Conservation (phyloP, 2,797 vertebrate species). For the Micrastur ruficollis region DNA sequence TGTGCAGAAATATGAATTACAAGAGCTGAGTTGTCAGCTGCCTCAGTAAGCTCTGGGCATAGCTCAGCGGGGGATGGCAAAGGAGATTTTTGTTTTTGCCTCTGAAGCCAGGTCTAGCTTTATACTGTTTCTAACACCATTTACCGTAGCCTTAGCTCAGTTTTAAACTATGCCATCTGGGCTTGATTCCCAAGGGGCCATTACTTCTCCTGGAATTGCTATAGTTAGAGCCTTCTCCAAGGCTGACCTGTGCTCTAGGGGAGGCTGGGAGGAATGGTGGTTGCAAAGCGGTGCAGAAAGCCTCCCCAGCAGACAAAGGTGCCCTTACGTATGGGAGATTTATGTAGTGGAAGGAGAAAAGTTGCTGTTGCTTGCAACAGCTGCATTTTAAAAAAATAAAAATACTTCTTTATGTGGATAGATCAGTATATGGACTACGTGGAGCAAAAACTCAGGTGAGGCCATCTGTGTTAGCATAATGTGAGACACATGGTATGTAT, state of each 20-base stretch:
- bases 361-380: not conserved
- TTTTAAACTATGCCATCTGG: constrained; percentile 23
- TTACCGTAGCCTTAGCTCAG: not conserved
- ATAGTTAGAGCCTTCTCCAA: not conserved
- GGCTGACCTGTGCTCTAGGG: not conserved
- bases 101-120: not conserved
- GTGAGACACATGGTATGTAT: not conserved
- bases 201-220: not conserved
- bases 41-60: not conserved
- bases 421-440: not conserved
- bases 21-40: not conserved
- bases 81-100: not conserved
- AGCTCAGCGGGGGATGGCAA: not conserved
- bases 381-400: not conserved
- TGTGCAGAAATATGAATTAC: not conserved
- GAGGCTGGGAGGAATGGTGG: not conserved
- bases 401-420: not conserved
- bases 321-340: not conserved
- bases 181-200: not conserved
- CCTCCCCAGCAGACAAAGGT: not conserved
- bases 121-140: not conserved
- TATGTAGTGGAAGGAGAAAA: not conserved
- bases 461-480: not conserved
- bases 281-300: not conserved
- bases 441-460: not conserved